Base-by-base conservation (phyloP, 2,113 vertebrate genomes). In the Ammospiza caudacuta region DNA sequence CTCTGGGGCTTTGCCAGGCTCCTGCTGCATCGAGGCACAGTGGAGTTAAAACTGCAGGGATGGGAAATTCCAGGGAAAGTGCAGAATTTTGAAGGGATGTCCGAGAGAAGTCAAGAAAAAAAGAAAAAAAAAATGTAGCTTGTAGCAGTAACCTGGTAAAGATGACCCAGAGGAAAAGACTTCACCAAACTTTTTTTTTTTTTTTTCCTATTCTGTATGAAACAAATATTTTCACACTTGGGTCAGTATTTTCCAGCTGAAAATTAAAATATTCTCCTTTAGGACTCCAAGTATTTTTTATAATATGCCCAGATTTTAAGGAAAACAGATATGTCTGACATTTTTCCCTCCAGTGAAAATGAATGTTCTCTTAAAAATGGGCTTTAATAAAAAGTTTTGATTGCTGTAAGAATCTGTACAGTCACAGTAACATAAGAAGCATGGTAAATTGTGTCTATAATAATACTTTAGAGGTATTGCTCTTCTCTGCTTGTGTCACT, bases 1-100 rank as follows among this genome's bases (percentile, higher is more conserved):
- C 28, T 44, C 79, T 21, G 12, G 37, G 75, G 31, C 57, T 62
- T 81, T 83, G 17, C 41, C 27, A 66, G 39, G 41, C 9, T 66
- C 3, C 0, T 68, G 61, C 28, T 75, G 35, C 21, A 19, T 17
- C 0, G 0, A 41, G n/a, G 52, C 19, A 44, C 46, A 2, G 4
- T 23, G 23, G 15, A 44, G 9, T 11, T 37, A 49, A 27, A 62
- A 33, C 18, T 44, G 9, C 27, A 75, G 31, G 17, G 21, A 4
- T 46, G 47, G 75, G 25, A 25, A 46, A 43, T 63, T 22, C 24
- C 57, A 66, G 47, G 29, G 49, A 55, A 91, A 29, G 13, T 39
- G 15, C 29, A 63, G 23, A 58, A 39, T 2, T 51, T 20, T 35
- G 33, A 67, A 63, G 9, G 27, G 27, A 39, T 70, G 28, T 17